Percentiles rank a stretch among this genome's conserved stretches.
Evolutionary conservation across 2,888 invertebrate species (phyloP).

Genomic region (Nemotelus nigrinus): DNA sequence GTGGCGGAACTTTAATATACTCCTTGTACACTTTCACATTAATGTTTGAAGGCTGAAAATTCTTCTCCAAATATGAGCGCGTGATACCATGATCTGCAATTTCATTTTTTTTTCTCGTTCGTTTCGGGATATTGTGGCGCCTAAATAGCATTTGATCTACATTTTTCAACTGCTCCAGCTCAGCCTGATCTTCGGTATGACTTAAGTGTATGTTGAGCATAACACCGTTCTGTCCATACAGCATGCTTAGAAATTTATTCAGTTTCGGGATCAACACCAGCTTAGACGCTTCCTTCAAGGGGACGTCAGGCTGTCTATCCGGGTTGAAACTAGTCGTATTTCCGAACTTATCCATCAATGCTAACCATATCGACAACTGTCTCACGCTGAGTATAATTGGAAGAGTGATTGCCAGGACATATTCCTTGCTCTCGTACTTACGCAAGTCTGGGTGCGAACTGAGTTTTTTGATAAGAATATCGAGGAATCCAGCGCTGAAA

Average conservation of each 20-base stretch:
- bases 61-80: constrained; percentile 72
- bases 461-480: constrained; percentile 68
- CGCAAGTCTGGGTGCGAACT: constrained; percentile 66
- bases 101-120: constrained; percentile 54
- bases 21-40: constrained; percentile 66
- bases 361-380: constrained; percentile 73
- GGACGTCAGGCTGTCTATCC: constrained; percentile 63
- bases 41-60: constrained; percentile 66
- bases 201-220: constrained; percentile 66
- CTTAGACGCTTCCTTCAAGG: constrained; percentile 85
- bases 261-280: constrained; percentile 73
- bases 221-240: constrained; percentile 68
- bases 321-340: constrained; percentile 60
- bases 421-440: constrained; percentile 73
- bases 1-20: constrained; percentile 68
- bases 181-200: constrained; percentile 45
- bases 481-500: constrained; percentile 69
- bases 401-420: constrained; percentile 76
- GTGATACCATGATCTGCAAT: constrained; percentile 66
- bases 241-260: constrained; percentile 67
- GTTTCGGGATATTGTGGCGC: constrained; percentile 48
- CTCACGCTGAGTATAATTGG: constrained; percentile 75
- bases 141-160: constrained; percentile 29
- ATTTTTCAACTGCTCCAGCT: constrained; percentile 15
- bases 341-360: constrained; percentile 69